Evolutionary conservation across 2,888 invertebrate genomes (phyloP), one percentile per base, ranked within the genome.

Genomic region (Euzetes globulus): DNA sequence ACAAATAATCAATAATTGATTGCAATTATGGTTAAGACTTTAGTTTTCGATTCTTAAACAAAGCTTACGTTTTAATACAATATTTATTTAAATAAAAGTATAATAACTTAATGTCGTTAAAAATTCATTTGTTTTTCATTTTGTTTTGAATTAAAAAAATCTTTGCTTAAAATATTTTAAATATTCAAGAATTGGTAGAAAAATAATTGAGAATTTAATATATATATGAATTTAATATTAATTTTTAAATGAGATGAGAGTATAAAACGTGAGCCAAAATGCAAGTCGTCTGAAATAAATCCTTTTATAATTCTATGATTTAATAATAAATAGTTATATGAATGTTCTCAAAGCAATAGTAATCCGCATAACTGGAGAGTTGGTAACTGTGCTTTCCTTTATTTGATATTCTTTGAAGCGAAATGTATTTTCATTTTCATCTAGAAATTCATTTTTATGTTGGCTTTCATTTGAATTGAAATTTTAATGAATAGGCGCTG

Each of bases 401-500:
- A 33, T 15, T 29, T 63, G 17, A 29, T 19, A 37, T 37, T 65
- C 29, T 41, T 41, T 27, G 37, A 65, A 19, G 11, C 19, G 41
- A 37, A 37, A 27, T 58, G 58, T 29, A 22, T 22, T 58, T 65
- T 65, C 37, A 17, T 65, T 65, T 65, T 65, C 65, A 41, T 63
- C 65, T 11, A 65, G 19, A 65, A 29, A 22, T 33, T 65, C 29
- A 41, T 27, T 65, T 41, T 41, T 65, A 17, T 37, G 37, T 65
- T 65, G 41, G 41, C 19, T 65, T 65, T 65, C 63, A 41, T 41
- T 58, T 58, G n/a, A 65, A 65, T 65, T 37, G 37, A 65, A 65
- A 65, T 58, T 63, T 65, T 65, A 65, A 65, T 65, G 37, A 65
- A 33, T 65, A 17, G 33, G 65, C 65, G 65, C 65, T 41, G 22